These are phyloP conservation scores for Penelope pileata DNA, from an alignment of 2,113 vertebrate genomes.

Conservation along the genomic window DNA sequence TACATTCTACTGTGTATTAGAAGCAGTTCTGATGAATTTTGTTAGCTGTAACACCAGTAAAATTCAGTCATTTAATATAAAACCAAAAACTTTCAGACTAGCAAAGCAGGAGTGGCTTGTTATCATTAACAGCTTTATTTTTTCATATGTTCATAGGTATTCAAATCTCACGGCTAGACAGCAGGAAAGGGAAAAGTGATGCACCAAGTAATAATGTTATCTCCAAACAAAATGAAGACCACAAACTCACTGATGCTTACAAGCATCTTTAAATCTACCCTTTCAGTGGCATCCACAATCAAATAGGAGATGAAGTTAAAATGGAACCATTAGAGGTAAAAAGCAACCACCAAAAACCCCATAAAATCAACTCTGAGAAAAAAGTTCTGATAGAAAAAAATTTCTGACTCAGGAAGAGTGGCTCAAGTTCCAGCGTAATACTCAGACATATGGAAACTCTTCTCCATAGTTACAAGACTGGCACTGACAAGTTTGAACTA, in stretches of 20 bases:
- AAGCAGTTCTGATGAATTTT: background rate
- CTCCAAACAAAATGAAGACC: background rate
- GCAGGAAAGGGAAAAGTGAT: background rate
- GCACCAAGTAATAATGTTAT: background rate
- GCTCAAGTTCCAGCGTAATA: background rate
- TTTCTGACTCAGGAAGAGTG: background rate
- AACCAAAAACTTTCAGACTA: background rate
- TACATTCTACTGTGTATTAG: background rate
- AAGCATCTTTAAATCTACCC: background rate
- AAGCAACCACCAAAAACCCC: background rate
- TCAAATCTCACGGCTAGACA: background rate
- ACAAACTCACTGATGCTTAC: background rate
- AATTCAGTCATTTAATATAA: background rate
- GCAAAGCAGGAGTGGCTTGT: background rate
- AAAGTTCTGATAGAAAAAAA: background rate
- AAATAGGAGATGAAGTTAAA: background rate
- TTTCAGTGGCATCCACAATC: background rate
- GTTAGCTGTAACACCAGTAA: background rate
- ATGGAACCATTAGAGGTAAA: background rate
- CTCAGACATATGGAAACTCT: background rate
- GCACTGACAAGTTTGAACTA: background rate
- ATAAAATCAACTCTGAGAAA: background rate
- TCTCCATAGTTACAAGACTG: background rate
- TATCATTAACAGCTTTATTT: background rate
- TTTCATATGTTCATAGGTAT: background rate